These are phyloP conservation scores for Dicentrarchus labrax DNA, from an alignment of 2,113 vertebrate genomes.

Conservation along the genomic window DNA sequence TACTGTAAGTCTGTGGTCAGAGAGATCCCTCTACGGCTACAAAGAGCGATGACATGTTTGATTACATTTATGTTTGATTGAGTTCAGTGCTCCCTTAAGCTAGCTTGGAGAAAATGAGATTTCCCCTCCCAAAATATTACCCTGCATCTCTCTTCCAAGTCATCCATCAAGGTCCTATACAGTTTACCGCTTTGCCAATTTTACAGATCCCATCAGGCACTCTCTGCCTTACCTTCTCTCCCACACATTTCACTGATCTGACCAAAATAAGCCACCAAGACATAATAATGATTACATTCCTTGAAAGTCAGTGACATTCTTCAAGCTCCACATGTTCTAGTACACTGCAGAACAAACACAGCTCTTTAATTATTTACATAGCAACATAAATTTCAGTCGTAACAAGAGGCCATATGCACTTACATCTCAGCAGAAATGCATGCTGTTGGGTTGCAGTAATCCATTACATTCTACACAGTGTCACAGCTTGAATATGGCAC, in stretches of 20 bases:
- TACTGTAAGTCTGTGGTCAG: constrained; percentile 33
- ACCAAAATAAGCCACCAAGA: constrained; percentile 31
- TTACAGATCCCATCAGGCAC: constrained; percentile 59
- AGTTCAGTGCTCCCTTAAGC: constrained; percentile 78
- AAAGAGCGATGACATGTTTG: constrained; percentile 80
- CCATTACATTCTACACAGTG: constrained; percentile 31
- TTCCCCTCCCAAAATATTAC: constrained; percentile 79
- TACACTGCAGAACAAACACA: constrained; percentile 43
- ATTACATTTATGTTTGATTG: constrained; percentile 82
- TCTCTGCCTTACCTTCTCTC: constrained; percentile 32
- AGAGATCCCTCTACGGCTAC: constrained; percentile 68
- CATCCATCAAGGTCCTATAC: constrained; percentile 73
- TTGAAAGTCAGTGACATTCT: constrained; percentile 45
- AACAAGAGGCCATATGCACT: constrained; percentile 28
- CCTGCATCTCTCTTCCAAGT: constrained; percentile 53
- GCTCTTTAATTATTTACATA: constrained; percentile 70
- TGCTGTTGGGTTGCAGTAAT: constrained; percentile 36
- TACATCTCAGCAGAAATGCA: constrained; percentile 43
- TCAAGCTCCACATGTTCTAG: constrained; percentile 31
- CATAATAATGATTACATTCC: constrained; percentile 21
- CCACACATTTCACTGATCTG: constrained; percentile 27
- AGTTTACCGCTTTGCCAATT: constrained; percentile 74
- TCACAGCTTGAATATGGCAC: constrained; percentile 50
- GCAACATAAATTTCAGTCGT: constrained; percentile 54
- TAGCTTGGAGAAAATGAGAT: constrained; percentile 81